These are phyloP conservation scores for Sisyra terminalis DNA, from an alignment of 2,888 invertebrate genomes.

Conservation along the genomic window DNA sequence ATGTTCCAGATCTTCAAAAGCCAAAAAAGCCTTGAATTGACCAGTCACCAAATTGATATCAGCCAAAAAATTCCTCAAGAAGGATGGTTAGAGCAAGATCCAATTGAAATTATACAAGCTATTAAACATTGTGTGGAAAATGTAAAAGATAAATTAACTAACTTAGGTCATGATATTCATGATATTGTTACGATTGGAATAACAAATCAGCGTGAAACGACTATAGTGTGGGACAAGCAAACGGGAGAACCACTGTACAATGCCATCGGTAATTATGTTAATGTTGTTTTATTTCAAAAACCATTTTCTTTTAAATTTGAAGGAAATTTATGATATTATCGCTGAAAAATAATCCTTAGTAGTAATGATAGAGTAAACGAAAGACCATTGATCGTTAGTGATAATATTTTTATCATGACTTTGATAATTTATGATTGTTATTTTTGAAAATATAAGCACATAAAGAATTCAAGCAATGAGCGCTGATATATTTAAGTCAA, in stretches of 20 bases:
- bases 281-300: too few species aligned
- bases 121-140: conserved; percentile 65
- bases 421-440: too few species aligned
- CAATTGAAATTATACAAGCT: conserved; percentile 64
- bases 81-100: conserved; percentile 92
- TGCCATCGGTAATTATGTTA: conserved; percentile 55
- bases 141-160: conserved; percentile 43
- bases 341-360: too few species aligned
- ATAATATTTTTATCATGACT: too few species aligned
- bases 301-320: too few species aligned
- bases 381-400: too few species aligned
- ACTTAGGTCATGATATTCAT: conserved; percentile 33
- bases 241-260: conserved; percentile 88
- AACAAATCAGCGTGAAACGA: conserved; percentile 95
- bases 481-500: too few species aligned
- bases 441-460: too few species aligned
- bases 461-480: too few species aligned
- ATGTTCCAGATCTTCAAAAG: conserved; percentile 52
- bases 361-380: too few species aligned
- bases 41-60: conserved; percentile 67
- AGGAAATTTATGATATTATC: too few species aligned
- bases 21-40: conserved; percentile 60
- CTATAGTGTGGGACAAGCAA: conserved; percentile 83
- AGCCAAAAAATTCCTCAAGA: conserved; percentile 64
- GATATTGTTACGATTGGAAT: conserved; percentile 79